Percentiles rank a stretch among this genome's conserved stretches.
Evolutionary conservation across 2,113 vertebrate species (phyloP).

Genomic region (Hypocryptadius cinnamomeus): DNA sequence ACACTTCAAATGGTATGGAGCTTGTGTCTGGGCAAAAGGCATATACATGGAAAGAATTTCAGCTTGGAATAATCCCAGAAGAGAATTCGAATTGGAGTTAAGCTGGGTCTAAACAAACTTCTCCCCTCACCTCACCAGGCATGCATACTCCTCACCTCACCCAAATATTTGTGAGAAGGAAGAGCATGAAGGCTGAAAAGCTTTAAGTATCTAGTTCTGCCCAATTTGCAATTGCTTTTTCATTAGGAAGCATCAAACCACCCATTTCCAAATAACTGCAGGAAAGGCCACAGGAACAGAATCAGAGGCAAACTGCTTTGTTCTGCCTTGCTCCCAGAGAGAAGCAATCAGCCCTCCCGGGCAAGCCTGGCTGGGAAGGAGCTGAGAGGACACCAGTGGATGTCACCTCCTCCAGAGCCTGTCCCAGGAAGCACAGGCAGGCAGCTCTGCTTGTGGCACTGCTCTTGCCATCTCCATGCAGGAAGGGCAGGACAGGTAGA

Average conservation of each 20-base stretch:
- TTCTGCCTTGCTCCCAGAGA: background rate
- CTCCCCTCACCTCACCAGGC: background rate
- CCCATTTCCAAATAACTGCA: background rate
- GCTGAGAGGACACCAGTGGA: background rate
- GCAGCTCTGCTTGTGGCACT: background rate
- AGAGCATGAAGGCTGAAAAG: background rate
- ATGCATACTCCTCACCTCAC: background rate
- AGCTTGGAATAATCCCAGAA: background rate
- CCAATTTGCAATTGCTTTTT: background rate
- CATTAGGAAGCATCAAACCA: background rate
- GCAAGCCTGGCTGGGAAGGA: background rate
- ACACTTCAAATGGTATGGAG: background rate
- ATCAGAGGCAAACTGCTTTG: background rate
- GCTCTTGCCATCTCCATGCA: background rate
- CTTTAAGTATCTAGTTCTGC: background rate
- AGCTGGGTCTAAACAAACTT: background rate
- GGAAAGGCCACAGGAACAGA: background rate
- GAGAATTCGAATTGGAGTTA: background rate
- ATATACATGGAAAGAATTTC: background rate
- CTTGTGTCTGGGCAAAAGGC: background rate
- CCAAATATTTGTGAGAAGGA: background rate
- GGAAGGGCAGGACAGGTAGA: background rate
- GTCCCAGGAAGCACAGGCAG: background rate
- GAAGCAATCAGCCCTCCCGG: background rate
- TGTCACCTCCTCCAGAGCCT: background rate